Base-by-base conservation (phyloP, 2,113 vertebrate species). In the Hemiprocne comata region DNA sequence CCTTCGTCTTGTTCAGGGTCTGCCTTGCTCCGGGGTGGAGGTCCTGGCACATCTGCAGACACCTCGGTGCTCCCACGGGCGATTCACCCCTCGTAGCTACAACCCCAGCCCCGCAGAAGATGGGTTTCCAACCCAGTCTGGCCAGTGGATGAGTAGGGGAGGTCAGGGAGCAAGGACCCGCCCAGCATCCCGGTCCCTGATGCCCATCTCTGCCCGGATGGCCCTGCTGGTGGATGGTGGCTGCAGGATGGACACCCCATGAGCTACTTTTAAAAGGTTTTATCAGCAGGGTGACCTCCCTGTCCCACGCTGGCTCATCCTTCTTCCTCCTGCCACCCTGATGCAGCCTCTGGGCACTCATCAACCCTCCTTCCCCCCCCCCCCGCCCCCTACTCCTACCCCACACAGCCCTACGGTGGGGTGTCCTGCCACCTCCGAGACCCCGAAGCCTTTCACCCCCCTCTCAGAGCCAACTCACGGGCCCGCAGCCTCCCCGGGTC, bases 71-170 rank as follows among this genome's bases (percentile, higher is more conserved):
- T 73, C 25, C 58, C 58, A 17, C 0, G 4, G 38, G 10, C 0
- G 4, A 17, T n/a, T 17, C 3, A 1, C 8, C 13, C 9, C 1
- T 1, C 2, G 1, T 26, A 17, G 48, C 48, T 58, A 50, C 46
- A 20, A 28, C 1, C 2, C 19, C 82, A 77, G 38, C 16, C 31
- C 40, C 2, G 0, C 13, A 16, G n/a, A 10, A 34, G 15, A 31
- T 2, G 2, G 7, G 10, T 62, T 90, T 57, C 33, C 8, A 13
- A 28, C 26, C 64, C 51, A 15, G 38, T 60, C 54, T 29, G 67
- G 16, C 40, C 66, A 55, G 75, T 3, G 46, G 74, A 40, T 67
- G 38, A 25, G 18, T 20, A 14, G 6, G 44, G 57, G 8, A 42
- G 40, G 42, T 31, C 51, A 38, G 20, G 34, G 46, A 70, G 33